Percentiles rank a stretch among this genome's conserved stretches.
phyloP scores from a whole-genome alignment of 30 jellyfish, hydroid and myxozoan genomes.

The Cassiopea xamachana region DNA sequence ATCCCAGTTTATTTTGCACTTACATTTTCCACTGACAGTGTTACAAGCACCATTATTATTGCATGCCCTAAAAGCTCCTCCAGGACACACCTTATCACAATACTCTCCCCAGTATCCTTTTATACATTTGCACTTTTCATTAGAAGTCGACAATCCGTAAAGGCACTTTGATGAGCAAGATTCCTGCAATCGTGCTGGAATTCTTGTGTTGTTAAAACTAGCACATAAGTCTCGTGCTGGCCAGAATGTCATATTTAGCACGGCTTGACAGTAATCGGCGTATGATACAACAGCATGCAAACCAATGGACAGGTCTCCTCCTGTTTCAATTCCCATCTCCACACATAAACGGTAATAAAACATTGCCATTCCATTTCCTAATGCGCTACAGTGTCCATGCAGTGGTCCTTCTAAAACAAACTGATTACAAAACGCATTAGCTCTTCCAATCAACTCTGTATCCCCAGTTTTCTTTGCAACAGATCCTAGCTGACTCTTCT shows the following conservation, averaged over 20 bases:
- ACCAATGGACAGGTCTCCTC: slow-evolving; percentile 20
- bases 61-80: slow-evolving; percentile 70
- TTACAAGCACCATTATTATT: slow-evolving; percentile 45
- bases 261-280: slow-evolving; percentile 46
- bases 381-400: slow-evolving; percentile 12
- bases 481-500: slow-evolving; percentile 34
- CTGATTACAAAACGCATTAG: slow-evolving; percentile 26
- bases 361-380: slow-evolving; percentile 41
- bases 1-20: slow-evolving; percentile 62
- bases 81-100: slow-evolving; percentile 70
- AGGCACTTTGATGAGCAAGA: slow-evolving; percentile 27
- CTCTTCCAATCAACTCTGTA: slow-evolving; percentile 1
- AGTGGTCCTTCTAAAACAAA: slow-evolving; percentile 9
- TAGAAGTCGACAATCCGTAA: neutral
- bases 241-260: slow-evolving; percentile 44
- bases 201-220: neutral
- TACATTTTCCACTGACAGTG: slow-evolving; percentile 24
- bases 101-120: slow-evolving; percentile 65
- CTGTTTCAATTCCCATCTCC: slow-evolving; percentile 6
- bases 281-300: slow-evolving; percentile 37
- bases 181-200: slow-evolving; percentile 44
- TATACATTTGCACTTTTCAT: slow-evolving; percentile 25
- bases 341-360: slow-evolving; percentile 37
- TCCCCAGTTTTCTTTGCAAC: neutral
- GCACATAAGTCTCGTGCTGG: slow-evolving; percentile 55